Evolutionary conservation across 2,888 invertebrate species (phyloP).

Genomic region (Autographa gamma): DNA sequence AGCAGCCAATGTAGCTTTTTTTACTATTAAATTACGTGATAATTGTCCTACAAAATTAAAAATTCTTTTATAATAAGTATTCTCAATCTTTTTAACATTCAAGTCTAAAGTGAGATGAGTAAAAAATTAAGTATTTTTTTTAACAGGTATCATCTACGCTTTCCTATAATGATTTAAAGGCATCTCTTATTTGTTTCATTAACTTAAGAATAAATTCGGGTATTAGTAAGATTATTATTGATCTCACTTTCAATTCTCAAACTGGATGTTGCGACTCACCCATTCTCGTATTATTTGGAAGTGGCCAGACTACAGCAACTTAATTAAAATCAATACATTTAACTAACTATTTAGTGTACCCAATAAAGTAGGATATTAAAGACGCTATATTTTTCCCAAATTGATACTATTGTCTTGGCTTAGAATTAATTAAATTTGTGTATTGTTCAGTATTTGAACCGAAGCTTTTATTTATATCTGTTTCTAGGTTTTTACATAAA

Average conservation of each 20-base stretch:
- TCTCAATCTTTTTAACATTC: too few species aligned
- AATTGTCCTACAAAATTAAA: too few species aligned
- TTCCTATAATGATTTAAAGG: too few species aligned
- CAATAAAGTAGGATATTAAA: background rate
- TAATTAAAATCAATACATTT: constrained; percentile 13
- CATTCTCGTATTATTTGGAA: background rate
- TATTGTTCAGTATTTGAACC: background rate
- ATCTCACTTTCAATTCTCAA: background rate
- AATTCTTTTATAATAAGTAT: too few species aligned
- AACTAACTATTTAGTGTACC: background rate
- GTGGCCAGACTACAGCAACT: background rate
- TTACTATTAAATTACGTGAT: too few species aligned
- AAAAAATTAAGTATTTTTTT: too few species aligned
- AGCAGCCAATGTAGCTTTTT: too few species aligned
- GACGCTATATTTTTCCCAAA: background rate
- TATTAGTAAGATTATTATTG: background rate
- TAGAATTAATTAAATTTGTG: background rate
- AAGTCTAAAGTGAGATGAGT: too few species aligned
- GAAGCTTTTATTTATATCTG: background rate
- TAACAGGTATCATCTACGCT: too few species aligned
- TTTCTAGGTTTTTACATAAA: too few species aligned
- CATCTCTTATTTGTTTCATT: too few species aligned
- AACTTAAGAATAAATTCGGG: background rate
- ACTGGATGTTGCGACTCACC: background rate
- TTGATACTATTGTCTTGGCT: background rate